Percentiles rank a stretch among this genome's conserved stretches.
Evolutionary conservation across 2,888 invertebrate genomes (phyloP).

Genomic region (Metalampra italica): DNA sequence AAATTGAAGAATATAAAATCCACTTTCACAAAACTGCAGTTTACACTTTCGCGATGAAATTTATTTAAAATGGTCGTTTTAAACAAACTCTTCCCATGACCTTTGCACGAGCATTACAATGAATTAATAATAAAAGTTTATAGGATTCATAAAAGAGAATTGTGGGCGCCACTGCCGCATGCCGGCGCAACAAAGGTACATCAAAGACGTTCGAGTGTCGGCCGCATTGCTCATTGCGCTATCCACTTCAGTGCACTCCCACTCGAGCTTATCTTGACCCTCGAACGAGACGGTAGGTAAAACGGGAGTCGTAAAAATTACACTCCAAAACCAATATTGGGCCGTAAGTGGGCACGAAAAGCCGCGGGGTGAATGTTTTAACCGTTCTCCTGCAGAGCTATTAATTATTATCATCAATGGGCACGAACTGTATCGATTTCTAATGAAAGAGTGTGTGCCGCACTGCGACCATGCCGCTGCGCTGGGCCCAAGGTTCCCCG

Average conservation of each 20-base stretch:
- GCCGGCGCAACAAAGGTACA: constrained; percentile 42
- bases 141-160: constrained; percentile 40
- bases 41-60: constrained; percentile 57
- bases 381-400: constrained; percentile 40
- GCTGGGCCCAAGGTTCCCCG: constrained; percentile 13
- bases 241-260: constrained; percentile 49
- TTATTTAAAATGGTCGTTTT: constrained; percentile 35
- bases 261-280: constrained; percentile 66
- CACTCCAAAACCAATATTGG: constrained; percentile 57
- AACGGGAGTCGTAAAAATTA: constrained; percentile 71
- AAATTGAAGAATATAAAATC: constrained; percentile 52
- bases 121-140: constrained; percentile 51
- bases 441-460: constrained; percentile 56
- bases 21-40: constrained; percentile 48
- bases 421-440: constrained; percentile 62
- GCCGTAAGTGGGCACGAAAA: constrained; percentile 47
- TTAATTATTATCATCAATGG: constrained; percentile 64
- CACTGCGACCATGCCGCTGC: constrained; percentile 49
- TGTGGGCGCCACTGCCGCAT: constrained; percentile 36
- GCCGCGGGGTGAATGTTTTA: constrained; percentile 42
- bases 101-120: constrained; percentile 36
- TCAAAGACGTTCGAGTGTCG: constrained; percentile 62
- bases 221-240: constrained; percentile 41
- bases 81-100: constrained; percentile 52
- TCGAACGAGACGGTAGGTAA: constrained; percentile 59